A percentile compares a stretch with the other conserved stretches of the same genome.
Evolutionary conservation across 2,797 vertebrate genomes (phyloP).

Genomic region (Argya squamiceps): DNA sequence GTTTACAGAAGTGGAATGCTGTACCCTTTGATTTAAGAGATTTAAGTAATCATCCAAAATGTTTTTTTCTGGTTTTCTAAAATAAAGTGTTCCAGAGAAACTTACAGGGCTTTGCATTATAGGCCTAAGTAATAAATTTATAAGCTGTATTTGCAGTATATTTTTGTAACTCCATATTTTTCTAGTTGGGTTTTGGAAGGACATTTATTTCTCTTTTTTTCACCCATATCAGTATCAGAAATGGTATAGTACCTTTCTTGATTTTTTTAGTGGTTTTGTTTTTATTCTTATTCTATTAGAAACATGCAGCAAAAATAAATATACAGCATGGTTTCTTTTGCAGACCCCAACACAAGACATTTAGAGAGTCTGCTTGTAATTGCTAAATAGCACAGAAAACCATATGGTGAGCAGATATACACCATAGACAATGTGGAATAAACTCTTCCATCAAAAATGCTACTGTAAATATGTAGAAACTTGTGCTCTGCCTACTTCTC

Average conservation of each 20-base stretch:
- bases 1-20: neutral
- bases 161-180: neutral
- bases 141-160: neutral
- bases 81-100: neutral
- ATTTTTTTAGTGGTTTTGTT: neutral
- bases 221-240: neutral
- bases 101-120: neutral
- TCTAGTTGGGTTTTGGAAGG: neutral
- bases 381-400: neutral
- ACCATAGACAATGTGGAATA: neutral
- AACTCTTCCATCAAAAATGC: neutral
- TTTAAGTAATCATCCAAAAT: neutral
- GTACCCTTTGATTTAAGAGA: neutral
- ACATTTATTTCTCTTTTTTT: neutral
- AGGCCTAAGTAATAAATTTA: neutral
- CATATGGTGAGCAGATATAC: neutral
- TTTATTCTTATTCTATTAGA: neutral
- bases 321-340: neutral
- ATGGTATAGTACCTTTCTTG: fast-evolving
- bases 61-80: neutral
- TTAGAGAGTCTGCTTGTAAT: neutral
- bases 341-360: neutral
- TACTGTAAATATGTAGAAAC: neutral
- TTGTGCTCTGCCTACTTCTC: neutral
- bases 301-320: neutral